These are phyloP conservation scores for Heliconius ethilla DNA, from an alignment of 2,888 invertebrate genomes.

Conservation along the genomic window DNA sequence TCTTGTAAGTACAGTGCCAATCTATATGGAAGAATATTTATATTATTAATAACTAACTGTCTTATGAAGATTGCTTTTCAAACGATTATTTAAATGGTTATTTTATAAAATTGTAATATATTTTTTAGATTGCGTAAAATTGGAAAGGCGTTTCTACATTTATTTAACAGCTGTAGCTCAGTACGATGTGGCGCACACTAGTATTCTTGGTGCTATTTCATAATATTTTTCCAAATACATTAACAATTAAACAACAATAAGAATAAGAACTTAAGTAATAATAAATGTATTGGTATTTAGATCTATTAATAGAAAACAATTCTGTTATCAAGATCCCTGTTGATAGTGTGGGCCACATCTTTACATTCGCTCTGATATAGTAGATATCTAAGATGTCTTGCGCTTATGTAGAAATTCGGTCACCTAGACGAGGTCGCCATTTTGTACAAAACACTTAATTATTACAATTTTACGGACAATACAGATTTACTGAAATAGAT, in stretches of 20 bases:
- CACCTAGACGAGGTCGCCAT: slow-evolving; percentile 80
- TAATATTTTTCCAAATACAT: not conserved
- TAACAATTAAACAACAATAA: not conserved
- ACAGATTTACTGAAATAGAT: slow-evolving; percentile 76
- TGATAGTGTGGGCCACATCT: slow-evolving; percentile 30
- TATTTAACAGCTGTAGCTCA: not conserved
- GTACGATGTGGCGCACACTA: slow-evolving; percentile 1
- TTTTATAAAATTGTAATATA: slow-evolving; percentile 8
- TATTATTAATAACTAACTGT: not conserved
- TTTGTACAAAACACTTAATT: slow-evolving; percentile 78
- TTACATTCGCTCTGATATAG: slow-evolving; percentile 29
- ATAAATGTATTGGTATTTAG: not conserved
- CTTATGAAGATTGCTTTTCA: slow-evolving; percentile 23
- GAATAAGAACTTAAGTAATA: not conserved
- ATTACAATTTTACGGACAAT: slow-evolving; percentile 68
- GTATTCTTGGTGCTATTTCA: not conserved
- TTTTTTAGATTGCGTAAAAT: slow-evolving; percentile 9
- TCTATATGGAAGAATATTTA: slow-evolving; percentile 1
- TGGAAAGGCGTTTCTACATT: slow-evolving; percentile 22
- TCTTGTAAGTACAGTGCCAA: slow-evolving; percentile 25
- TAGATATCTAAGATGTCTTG: slow-evolving; percentile 51
- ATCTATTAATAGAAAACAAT: not conserved
- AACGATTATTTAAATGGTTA: slow-evolving; percentile 17
- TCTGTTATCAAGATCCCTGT: not conserved
- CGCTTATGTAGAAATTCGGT: slow-evolving; percentile 78